These are phyloP conservation scores for Anabacerthia variegaticeps DNA, from an alignment of 2,797 vertebrate genomes.

Conservation along the genomic window DNA sequence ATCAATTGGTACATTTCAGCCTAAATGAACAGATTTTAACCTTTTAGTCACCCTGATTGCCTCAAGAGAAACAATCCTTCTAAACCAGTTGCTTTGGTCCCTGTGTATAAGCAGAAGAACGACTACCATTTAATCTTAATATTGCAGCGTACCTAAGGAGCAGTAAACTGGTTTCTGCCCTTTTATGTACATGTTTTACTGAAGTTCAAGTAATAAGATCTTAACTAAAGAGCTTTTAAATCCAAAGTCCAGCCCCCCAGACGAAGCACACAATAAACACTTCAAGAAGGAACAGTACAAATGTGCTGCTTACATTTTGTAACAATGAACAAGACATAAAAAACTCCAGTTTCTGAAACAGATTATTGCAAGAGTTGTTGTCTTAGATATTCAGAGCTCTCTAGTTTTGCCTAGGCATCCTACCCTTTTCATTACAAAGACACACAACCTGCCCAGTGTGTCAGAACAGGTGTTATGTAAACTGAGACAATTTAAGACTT, in stretches of 20 bases:
- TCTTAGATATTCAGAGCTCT: not conserved
- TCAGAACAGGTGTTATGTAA: not conserved
- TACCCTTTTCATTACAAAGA: not conserved
- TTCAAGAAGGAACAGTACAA: not conserved
- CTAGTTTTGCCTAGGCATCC: not conserved
- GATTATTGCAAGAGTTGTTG: not conserved
- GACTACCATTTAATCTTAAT: not conserved
- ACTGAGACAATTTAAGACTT: not conserved
- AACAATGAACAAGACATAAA: not conserved
- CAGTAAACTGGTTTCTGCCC: not conserved
- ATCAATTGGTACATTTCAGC: not conserved
- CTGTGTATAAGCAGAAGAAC: not conserved
- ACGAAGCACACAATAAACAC: not conserved
- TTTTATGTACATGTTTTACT: not conserved
- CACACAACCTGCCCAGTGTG: not conserved
- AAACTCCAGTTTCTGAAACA: not conserved
- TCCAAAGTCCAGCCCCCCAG: not conserved
- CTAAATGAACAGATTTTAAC: not conserved
- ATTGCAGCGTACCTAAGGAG: not conserved
- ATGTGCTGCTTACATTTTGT: not conserved
- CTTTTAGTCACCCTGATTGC: not conserved
- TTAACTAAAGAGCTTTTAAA: not conserved
- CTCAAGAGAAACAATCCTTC: not conserved
- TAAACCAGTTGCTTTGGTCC: not conserved
- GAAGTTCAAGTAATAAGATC: not conserved